Evolutionary conservation across 30 jellyfish, hydroid and myxozoan genomes (phyloP).

Genomic region (Sanderia malayensis): DNA sequence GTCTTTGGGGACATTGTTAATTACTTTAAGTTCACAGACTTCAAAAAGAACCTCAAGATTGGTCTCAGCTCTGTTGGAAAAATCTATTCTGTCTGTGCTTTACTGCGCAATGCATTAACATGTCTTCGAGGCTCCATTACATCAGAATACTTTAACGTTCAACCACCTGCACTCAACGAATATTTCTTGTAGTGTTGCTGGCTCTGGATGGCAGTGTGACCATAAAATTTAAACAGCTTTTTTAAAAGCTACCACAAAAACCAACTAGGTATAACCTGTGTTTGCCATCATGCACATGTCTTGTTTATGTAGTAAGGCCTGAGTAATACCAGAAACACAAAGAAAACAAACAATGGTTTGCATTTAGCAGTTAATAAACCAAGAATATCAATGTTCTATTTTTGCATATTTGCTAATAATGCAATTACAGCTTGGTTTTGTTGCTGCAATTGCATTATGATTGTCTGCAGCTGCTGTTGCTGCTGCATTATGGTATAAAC

Average conservation of each 20-base stretch:
- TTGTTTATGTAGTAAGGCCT: too few species aligned
- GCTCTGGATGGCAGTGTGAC: too few species aligned
- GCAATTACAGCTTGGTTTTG: neutral
- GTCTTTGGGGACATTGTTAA: too few species aligned
- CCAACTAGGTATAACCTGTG: neutral
- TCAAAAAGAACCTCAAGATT: too few species aligned
- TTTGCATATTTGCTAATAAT: too few species aligned
- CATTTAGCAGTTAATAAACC: too few species aligned
- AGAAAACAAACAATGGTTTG: too few species aligned
- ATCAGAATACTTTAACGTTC: constrained; percentile 30
- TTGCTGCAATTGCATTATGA: neutral
- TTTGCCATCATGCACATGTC: too few species aligned
- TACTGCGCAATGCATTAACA: too few species aligned
- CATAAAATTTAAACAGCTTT: constrained; percentile 10
- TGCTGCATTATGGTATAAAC: neutral
- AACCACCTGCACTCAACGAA: constrained; percentile 41
- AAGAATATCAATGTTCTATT: too few species aligned
- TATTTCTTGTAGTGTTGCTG: constrained; percentile 18
- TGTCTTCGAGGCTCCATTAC: constrained; percentile 48
- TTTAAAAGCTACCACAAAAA: constrained; percentile 5
- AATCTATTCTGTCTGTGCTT: constrained; percentile 10
- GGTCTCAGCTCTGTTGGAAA: constrained; percentile 61
- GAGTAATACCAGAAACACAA: too few species aligned
- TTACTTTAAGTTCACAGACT: too few species aligned
- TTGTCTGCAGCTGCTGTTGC: constrained; percentile 1